Evolutionary conservation across 2,113 vertebrate species (phyloP).

Genomic region (Calonectris borealis): DNA sequence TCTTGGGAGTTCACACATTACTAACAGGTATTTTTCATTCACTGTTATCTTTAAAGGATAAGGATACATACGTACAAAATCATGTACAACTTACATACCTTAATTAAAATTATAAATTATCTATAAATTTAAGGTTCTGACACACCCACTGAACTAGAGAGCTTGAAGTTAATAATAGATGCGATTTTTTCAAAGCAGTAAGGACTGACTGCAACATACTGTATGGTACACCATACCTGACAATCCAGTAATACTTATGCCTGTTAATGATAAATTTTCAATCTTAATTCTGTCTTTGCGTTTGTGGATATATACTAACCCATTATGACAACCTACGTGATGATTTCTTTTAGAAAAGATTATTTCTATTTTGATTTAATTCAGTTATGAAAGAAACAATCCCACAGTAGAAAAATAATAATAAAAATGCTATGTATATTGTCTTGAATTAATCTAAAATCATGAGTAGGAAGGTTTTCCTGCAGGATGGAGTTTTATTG

Average conservation of each 20-base stretch:
- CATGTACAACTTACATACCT: background rate
- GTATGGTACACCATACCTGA: background rate
- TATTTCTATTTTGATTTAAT: background rate
- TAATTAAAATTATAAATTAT: conserved; percentile 59
- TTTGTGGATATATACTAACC: background rate
- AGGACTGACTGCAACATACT: conserved; percentile 34
- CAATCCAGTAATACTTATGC: background rate
- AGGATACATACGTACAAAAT: background rate
- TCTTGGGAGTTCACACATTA: background rate
- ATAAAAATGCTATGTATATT: background rate
- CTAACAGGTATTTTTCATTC: background rate
- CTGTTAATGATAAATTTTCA: background rate
- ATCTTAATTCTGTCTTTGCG: background rate
- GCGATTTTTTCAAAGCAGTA: conserved; percentile 7
- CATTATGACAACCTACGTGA: background rate
- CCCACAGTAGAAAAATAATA: background rate
- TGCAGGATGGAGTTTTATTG: background rate
- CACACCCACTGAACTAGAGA: conserved; percentile 14
- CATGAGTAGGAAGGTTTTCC: background rate
- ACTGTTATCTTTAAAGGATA: background rate
- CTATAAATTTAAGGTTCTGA: conserved; percentile 40
- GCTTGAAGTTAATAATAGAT: conserved; percentile 36
- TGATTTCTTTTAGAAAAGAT: background rate
- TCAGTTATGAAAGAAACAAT: background rate
- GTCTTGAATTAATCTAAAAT: conserved; percentile 22